Conservation (phyloP, 2,113 vertebrate genomes). For the Hymenochirus boettgeri region DNA sequence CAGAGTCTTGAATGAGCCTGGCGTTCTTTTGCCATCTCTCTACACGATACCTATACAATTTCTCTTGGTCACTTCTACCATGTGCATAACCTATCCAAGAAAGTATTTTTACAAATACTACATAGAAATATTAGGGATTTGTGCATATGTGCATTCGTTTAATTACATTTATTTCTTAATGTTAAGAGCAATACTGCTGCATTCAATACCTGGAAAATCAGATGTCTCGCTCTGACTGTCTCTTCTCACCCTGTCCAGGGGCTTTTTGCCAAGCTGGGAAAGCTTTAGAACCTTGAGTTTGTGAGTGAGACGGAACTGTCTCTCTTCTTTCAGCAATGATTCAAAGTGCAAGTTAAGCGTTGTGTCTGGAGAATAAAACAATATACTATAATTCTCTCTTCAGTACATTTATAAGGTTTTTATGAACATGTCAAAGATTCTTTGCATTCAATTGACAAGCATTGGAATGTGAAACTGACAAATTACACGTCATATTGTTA, state of each 20-base stretch:
- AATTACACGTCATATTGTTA: too few species aligned
- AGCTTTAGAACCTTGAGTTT: slow-evolving; percentile 36
- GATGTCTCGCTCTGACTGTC: slow-evolving; percentile 19
- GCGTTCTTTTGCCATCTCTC: slow-evolving; percentile 24
- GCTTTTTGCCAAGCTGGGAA: slow-evolving; percentile 44
- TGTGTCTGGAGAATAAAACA: slow-evolving; percentile 46
- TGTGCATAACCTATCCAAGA: slow-evolving; percentile 36
- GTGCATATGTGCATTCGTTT: too few species aligned
- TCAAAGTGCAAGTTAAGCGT: slow-evolving; percentile 48
- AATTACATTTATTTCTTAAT: neutral
- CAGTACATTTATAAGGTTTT: too few species aligned
- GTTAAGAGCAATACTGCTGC: neutral
- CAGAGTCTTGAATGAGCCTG: neutral
- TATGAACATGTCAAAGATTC: too few species aligned
- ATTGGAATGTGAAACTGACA: too few species aligned
- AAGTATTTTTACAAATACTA: too few species aligned
- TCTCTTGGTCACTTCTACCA: slow-evolving; percentile 25
- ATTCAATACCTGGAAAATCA: slow-evolving; percentile 46
- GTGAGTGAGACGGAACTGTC: slow-evolving; percentile 30
- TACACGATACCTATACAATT: neutral
- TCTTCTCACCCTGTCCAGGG: slow-evolving; percentile 35
- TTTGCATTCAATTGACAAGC: too few species aligned
- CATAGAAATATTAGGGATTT: too few species aligned
- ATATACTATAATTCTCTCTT: too few species aligned
- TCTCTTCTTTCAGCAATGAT: slow-evolving; percentile 48